Evolutionary conservation across 2,888 invertebrate genomes (phyloP).

Genomic region (Xestia xanthographa): DNA sequence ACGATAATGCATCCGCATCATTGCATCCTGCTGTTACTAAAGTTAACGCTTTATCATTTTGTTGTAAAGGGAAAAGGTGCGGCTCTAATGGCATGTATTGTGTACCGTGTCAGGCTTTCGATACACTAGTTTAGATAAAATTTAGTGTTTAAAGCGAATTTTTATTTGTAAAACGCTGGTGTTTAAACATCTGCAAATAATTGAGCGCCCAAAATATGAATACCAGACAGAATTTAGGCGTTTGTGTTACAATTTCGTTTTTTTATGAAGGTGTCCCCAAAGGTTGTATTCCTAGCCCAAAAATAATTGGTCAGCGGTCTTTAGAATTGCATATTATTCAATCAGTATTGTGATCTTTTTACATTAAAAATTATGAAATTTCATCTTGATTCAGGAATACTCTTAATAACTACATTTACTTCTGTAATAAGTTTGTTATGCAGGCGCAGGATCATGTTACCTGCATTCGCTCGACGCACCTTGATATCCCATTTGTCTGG

Average conservation of each 20-base stretch:
- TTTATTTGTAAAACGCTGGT: neutral
- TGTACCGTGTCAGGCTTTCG: constrained; percentile 47
- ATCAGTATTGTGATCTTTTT: neutral
- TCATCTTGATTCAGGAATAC: neutral
- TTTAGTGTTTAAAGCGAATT: constrained; percentile 5
- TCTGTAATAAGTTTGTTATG: neutral
- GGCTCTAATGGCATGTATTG: constrained; percentile 37
- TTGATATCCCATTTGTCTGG: constrained; percentile 80
- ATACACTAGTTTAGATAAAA: constrained; percentile 9
- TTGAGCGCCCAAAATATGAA: neutral
- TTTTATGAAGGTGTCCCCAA: constrained; percentile 1
- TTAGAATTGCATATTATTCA: too few relatives aligned
- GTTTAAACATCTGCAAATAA: neutral
- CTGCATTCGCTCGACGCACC: constrained; percentile 75
- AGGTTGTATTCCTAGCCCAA: constrained; percentile 26
- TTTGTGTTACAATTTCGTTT: fast-evolving
- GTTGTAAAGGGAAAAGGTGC: constrained; percentile 55
- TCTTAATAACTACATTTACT: too few relatives aligned
- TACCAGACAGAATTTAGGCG: too few relatives aligned
- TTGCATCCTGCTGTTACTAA: constrained; percentile 69
- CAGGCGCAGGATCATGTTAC: constrained; percentile 65
- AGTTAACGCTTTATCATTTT: constrained; percentile 62
- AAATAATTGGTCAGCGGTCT: neutral
- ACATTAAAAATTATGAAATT: neutral
- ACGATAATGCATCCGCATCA: constrained; percentile 80